Conservation (phyloP, 2,797 vertebrate species). For the Sebastes baramenuke region DNA sequence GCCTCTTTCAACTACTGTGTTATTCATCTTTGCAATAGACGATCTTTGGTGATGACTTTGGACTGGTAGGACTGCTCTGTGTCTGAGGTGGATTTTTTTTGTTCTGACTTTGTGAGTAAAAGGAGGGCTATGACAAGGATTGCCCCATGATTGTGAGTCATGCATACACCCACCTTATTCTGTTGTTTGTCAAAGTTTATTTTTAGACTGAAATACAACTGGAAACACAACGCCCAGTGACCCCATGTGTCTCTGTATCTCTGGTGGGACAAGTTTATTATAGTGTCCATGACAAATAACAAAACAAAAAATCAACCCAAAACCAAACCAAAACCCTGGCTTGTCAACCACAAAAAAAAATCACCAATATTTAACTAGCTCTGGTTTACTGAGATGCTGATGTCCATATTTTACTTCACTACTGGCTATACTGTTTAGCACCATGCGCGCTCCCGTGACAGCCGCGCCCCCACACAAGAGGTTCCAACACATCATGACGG, state of each 20-base stretch:
- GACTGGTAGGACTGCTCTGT: background rate
- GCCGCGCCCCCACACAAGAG: conserved; percentile 58
- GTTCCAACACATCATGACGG: conserved; percentile 60
- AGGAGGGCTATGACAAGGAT: conserved; percentile 32
- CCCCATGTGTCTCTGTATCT: background rate
- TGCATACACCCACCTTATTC: conserved; percentile 50
- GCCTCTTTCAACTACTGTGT: background rate
- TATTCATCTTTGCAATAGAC: background rate
- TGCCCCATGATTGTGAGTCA: conserved; percentile 60
- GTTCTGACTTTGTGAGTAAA: conserved; percentile 32
- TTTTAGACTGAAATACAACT: conserved; percentile 39
- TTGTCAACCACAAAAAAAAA: too few relatives aligned
- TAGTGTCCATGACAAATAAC: background rate
- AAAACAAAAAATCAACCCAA: background rate
- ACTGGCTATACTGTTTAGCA: background rate
- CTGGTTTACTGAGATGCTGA: too few relatives aligned
- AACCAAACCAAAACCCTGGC: background rate
- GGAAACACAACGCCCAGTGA: conserved; percentile 29
- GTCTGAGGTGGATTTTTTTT: conserved; percentile 25
- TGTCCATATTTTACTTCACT: background rate
- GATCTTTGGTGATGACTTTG: conserved; percentile 52
- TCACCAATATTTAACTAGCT: too few relatives aligned
- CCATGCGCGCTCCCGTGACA: conserved; percentile 42
- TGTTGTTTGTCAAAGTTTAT: conserved; percentile 56
- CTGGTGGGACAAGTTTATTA: conserved; percentile 17